Conservation (phyloP, 2,888 invertebrate species). For the Cryptus armator region DNA sequence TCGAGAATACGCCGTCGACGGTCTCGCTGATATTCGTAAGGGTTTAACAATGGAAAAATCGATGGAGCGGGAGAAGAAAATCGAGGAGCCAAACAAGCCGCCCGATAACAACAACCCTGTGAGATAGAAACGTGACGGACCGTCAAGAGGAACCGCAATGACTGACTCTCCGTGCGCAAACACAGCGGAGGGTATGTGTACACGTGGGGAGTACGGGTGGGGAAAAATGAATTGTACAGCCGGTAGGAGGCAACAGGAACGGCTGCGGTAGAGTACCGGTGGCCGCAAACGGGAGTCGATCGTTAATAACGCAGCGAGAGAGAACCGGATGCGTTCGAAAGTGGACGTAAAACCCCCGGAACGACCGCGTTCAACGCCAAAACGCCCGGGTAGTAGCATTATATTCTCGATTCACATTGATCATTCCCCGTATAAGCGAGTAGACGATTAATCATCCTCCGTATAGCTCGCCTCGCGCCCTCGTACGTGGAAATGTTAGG, state of each 20-base stretch:
- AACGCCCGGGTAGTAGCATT: slow-evolving; percentile 38
- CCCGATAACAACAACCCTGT: slow-evolving; percentile 37
- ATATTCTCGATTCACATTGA: slow-evolving; percentile 63
- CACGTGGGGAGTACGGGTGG: not conserved
- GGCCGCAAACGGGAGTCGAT: slow-evolving; percentile 59
- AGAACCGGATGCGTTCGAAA: slow-evolving; percentile 61
- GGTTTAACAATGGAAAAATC: slow-evolving; percentile 8
- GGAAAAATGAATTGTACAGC: slow-evolving; percentile 44
- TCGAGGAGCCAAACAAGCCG: slow-evolving; percentile 28
- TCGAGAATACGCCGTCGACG: not conserved
- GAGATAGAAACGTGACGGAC: not conserved
- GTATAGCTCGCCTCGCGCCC: slow-evolving; percentile 15
- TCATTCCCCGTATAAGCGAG: slow-evolving; percentile 53
- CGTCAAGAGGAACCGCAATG: slow-evolving; percentile 42
- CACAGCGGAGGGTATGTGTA: slow-evolving; percentile 8
- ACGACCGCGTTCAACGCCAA: slow-evolving; percentile 60
- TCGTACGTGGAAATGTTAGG: slow-evolving; percentile 42
- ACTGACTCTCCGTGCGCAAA: slow-evolving; percentile 26
- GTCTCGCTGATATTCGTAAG: not conserved
- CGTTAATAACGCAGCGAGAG: slow-evolving; percentile 64
- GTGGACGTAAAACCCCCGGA: slow-evolving; percentile 67
- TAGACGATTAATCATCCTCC: slow-evolving; percentile 65
- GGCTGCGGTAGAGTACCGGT: slow-evolving; percentile 42
- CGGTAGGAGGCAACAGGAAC: slow-evolving; percentile 20
- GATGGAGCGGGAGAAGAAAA: slow-evolving; percentile 1